Percentiles rank a stretch among this genome's conserved stretches.
phyloP scores from a whole-genome alignment of 2,888 invertebrate species.

The Drosophila cognata region DNA sequence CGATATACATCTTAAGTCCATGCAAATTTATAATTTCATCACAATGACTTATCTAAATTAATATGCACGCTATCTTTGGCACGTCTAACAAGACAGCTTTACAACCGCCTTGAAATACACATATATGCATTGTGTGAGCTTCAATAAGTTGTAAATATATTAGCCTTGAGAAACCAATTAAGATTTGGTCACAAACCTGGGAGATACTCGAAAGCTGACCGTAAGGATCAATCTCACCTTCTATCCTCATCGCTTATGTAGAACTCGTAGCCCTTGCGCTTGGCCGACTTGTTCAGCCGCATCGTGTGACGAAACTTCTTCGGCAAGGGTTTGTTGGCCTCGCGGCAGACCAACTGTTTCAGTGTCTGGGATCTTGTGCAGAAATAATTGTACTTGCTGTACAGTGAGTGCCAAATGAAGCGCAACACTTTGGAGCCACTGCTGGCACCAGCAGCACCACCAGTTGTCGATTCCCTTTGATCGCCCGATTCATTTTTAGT shows the following conservation, averaged over 20 bases:
- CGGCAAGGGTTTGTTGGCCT: constrained; percentile 79
- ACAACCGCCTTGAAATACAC: neutral
- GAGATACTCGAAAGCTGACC: neutral
- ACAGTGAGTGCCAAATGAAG: constrained; percentile 78
- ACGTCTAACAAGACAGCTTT: constrained; percentile 4
- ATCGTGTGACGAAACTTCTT: constrained; percentile 79
- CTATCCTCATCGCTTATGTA: constrained; percentile 82
- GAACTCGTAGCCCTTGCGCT: constrained; percentile 80
- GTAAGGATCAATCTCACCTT: constrained; percentile 60
- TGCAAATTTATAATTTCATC: constrained; percentile 61
- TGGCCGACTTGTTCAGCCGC: constrained; percentile 81
- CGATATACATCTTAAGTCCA: constrained; percentile 18
- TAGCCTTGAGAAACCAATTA: constrained; percentile 13
- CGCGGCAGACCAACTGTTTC: constrained; percentile 69
- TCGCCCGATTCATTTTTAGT: constrained; percentile 48
- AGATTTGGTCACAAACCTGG: neutral
- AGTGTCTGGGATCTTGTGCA: constrained; percentile 65
- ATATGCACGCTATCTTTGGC: constrained; percentile 23
- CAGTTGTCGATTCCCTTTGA: constrained; percentile 25
- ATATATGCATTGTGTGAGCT: neutral
- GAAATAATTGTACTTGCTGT: constrained; percentile 75
- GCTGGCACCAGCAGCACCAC: constrained; percentile 45
- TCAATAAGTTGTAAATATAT: constrained; percentile 1
- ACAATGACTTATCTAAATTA: constrained; percentile 27
- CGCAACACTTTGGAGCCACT: constrained; percentile 73